These are phyloP conservation scores for Rhorus exstirpatorius DNA, from an alignment of 2,888 invertebrate genomes.

Conservation along the genomic window DNA sequence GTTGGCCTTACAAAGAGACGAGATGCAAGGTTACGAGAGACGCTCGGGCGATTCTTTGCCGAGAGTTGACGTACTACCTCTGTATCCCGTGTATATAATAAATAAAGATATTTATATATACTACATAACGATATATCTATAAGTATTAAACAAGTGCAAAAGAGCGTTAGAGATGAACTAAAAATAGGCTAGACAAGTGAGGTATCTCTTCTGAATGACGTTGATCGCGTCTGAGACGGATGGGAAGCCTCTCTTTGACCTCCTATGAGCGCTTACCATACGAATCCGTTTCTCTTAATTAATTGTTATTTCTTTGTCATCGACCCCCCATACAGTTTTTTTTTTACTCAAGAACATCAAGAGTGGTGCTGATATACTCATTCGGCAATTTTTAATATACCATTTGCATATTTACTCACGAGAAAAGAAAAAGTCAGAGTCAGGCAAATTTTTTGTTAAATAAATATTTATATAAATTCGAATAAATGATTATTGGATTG, in stretches of 20 bases:
- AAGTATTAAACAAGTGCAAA: conserved; percentile 9
- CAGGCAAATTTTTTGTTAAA: neutral
- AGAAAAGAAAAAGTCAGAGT: neutral
- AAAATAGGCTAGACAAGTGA: conserved; percentile 56
- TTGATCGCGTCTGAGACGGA: neutral
- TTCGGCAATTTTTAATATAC: neutral
- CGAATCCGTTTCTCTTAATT: neutral
- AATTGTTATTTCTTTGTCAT: neutral
- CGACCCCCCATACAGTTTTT: neutral
- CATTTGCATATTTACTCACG: neutral
- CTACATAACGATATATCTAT: conserved; percentile 14
- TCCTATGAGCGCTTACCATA: neutral
- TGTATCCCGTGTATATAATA: neutral
- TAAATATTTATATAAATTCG: no score
- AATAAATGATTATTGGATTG: neutral
- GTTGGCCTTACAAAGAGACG: conserved; percentile 47
- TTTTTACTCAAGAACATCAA: neutral
- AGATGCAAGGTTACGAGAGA: conserved; percentile 47
- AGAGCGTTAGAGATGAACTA: conserved; percentile 48
- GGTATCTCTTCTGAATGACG: neutral
- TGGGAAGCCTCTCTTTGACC: neutral
- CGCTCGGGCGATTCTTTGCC: conserved; percentile 11
- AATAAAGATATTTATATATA: conserved; percentile 2
- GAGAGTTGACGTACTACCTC: conserved; percentile 44
- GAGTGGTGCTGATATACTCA: neutral